Base-by-base conservation (phyloP, 2,797 vertebrate genomes). In the Lacerta viridis region DNA sequence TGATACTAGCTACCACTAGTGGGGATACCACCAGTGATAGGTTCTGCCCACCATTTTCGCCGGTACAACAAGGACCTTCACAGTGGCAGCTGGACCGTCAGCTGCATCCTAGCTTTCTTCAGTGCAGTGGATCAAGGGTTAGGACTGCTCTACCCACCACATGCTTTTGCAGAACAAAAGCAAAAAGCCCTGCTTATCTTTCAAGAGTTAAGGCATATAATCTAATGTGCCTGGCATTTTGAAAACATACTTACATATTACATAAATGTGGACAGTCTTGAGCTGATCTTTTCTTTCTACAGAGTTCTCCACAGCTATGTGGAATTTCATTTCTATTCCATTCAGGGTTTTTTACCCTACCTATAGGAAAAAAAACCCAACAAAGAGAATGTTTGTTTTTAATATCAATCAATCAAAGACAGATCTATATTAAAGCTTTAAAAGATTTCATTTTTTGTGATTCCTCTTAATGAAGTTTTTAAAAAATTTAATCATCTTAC, bases 301-400 rank as follows among this genome's bases (percentile, higher is more conserved):
- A 99, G 94, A 99, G 98, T 69, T 99, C 99, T 55, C 99, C 99
- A 96, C 99, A 99, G 96, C 99, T 99, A 96, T 99, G 99, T 69
- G 99, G 99, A 95, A 99, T 99, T 97, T 99, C 99, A 92, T 97
- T 99, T 94, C 98, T 98, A 93, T 98, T 99, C 98, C 98, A 99
- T 95, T 99, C 99, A 1, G 99, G 99, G 95, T 99, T 99, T 43
- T 98, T 98, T 89, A 99, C 98, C 93, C 99, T 99, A 87, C 98
- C 99, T 99, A 96, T 92, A 89, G 80, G n/a, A n/a, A 91, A 61
- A 72, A 55, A 39, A 0, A 3, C 87, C 41, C 95, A 89, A 93
- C 43, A 79, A 59, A 94, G n/a, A 94, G 88, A 82, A 7, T 7
- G 7, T 3, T 88, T 72, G 84, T 4, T 86, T 82, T 84, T 39